These are phyloP conservation scores for Salvelinus fontinalis DNA, from an alignment of 2,113 vertebrate species.

Conservation along the genomic window DNA sequence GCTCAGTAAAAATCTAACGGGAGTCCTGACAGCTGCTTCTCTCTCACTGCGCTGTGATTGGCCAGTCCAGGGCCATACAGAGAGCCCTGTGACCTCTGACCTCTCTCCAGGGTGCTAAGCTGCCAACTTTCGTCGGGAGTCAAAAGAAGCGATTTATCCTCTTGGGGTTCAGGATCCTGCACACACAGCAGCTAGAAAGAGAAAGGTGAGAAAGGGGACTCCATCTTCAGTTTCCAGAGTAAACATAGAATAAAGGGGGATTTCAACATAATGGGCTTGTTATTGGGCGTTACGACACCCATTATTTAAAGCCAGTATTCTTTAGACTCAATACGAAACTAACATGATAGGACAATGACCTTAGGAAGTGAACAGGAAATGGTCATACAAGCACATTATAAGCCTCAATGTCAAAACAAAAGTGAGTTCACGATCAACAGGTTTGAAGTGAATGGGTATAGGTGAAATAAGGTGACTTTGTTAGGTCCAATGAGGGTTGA, in stretches of 20 bases:
- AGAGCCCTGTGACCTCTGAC: slow-evolving; percentile 46
- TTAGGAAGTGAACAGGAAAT: neutral
- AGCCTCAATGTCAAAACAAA: too few relatives aligned
- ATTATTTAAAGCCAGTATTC: neutral
- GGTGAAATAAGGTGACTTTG: too few relatives aligned
- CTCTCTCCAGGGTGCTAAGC: slow-evolving; percentile 47
- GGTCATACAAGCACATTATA: neutral
- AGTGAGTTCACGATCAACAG: too few relatives aligned
- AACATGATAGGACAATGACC: too few relatives aligned
- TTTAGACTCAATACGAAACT: too few relatives aligned
- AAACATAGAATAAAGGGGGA: neutral
- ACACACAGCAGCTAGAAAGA: slow-evolving; percentile 26
- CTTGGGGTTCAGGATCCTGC: slow-evolving; percentile 41
- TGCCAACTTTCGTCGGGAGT: slow-evolving; percentile 57
- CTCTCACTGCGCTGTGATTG: slow-evolving; percentile 26
- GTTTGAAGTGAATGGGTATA: too few relatives aligned
- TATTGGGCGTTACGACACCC: neutral
- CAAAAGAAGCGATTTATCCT: slow-evolving; percentile 54
- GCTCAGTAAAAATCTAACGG: neutral
- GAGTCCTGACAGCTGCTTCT: slow-evolving; percentile 45
- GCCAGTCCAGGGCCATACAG: slow-evolving; percentile 31
- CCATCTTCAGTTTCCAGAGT: neutral
- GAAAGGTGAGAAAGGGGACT: neutral
- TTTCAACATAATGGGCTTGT: neutral
- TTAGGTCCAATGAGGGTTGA: too few relatives aligned